phyloP scores from a whole-genome alignment of 2,888 invertebrate genomes.

The Zele albiditarsus region DNA sequence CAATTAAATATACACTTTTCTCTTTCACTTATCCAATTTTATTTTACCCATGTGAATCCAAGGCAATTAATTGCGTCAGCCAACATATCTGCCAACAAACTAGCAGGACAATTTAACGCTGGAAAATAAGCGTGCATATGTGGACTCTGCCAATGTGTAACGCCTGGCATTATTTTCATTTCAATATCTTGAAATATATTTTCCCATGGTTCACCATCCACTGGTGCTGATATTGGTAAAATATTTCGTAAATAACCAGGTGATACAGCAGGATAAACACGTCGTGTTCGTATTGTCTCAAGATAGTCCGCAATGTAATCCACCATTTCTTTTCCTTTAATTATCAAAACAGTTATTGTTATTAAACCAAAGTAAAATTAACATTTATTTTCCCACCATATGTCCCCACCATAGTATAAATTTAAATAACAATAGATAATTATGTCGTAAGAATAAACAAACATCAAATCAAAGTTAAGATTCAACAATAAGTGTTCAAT shows the following conservation, averaged over 20 bases:
- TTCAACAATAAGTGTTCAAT: too few species aligned
- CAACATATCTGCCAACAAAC: constrained; percentile 95
- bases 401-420: too few species aligned
- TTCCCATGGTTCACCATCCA: constrained; percentile 92
- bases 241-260: constrained; percentile 94
- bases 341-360: too few species aligned
- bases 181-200: constrained; percentile 94
- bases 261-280: constrained; percentile 94
- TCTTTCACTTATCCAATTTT: too few species aligned
- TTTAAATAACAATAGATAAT: too few species aligned
- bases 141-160: constrained; percentile 97
- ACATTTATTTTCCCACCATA: too few species aligned
- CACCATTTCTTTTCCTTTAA: constrained; percentile 94
- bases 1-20: too few species aligned
- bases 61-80: constrained; percentile 95
- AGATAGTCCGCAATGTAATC: constrained; percentile 98
- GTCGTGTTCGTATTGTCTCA: constrained; percentile 89
- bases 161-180: constrained; percentile 96
- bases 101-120: constrained; percentile 94
- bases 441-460: too few species aligned
- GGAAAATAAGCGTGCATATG: constrained; percentile 99
- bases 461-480: too few species aligned
- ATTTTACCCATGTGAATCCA: constrained; percentile 95
- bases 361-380: background rate
- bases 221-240: constrained; percentile 90